Evolutionary conservation across 2,113 vertebrate species (phyloP).

Genomic region (Cynocephalus volans): DNA sequence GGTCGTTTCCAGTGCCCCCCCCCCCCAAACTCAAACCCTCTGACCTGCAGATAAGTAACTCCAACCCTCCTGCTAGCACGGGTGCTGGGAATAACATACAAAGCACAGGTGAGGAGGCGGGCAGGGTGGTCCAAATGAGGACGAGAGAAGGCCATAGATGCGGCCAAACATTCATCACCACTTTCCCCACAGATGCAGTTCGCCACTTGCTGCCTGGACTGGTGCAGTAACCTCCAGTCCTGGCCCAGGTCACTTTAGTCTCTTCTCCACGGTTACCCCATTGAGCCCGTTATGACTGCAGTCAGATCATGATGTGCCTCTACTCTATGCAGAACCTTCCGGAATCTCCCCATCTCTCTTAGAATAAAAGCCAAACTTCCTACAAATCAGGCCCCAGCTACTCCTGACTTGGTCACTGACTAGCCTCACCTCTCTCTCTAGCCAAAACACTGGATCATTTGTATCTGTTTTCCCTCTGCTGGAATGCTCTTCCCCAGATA

Average conservation of each 20-base stretch:
- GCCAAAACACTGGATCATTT: neutral
- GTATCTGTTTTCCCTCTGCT: neutral
- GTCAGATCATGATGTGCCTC: neutral
- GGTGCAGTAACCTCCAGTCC: neutral
- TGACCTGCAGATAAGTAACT: neutral
- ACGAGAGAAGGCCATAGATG: neutral
- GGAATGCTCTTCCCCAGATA: neutral
- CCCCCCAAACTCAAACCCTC: neutral
- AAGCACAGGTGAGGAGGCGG: neutral
- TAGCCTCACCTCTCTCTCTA: neutral
- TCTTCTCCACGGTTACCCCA: neutral
- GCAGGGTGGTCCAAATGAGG: neutral
- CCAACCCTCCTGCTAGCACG: neutral
- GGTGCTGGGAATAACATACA: neutral
- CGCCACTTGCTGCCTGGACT: neutral
- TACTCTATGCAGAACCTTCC: neutral
- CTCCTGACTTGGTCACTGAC: neutral
- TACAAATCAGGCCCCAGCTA: neutral
- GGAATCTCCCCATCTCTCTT: neutral
- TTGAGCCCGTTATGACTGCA: neutral
- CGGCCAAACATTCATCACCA: too few species aligned
- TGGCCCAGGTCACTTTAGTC: neutral
- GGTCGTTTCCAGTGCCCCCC: neutral
- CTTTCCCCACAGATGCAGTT: neutral
- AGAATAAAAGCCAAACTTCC: neutral